Evolutionary conservation across 2,113 vertebrate species (phyloP), one percentile per base, ranked within the genome.

Genomic region (Antechinus flavipes): DNA sequence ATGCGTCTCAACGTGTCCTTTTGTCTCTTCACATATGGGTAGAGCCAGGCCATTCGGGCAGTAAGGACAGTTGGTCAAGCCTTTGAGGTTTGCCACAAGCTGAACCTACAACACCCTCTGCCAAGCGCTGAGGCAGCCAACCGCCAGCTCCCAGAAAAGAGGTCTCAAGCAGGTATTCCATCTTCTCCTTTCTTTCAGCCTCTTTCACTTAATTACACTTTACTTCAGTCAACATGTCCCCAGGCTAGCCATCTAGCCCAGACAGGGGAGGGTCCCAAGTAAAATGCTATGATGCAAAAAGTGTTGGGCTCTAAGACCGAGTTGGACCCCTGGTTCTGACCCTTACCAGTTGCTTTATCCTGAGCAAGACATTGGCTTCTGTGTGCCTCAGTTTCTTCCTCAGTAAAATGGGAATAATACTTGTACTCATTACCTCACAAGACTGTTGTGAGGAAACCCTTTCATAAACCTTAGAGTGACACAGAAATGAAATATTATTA

Each of bases 31-130:
- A 58, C 12, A 0, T 76, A 54, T 52, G 96, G 2, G 3, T 98
- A 99, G 99, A 99, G 98, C 89, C 99, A 99, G 98, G 99, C 99
- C 26, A 99, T 99, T 99, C 98, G 98, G 1, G 99, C 99, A 47
- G 99, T 99, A 95, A 98, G 99, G 90, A 99, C 99, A 0, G 98
- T 99, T 47, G 99, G 99, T 30, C 99, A 99, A 97, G 99, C 99
- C 24, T 99, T 99, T 22, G 99, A 99, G 97, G 99, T 99, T 90
- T 99, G 99, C 95, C 99, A 99, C 97, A 99, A 99, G 97, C 98
- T 99, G 97, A 99, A 99, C 95, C 98, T 99, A 97, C 99, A 99
- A 98, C 98, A 99, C 0, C 98, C 98, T 0, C 98, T 99, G 97
- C 98, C 99, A 97, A 98, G 98, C 0, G 98, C 98, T 0, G 98